Conservation (phyloP, 2,888 invertebrate genomes). For the Iselma pallidipennis region DNA sequence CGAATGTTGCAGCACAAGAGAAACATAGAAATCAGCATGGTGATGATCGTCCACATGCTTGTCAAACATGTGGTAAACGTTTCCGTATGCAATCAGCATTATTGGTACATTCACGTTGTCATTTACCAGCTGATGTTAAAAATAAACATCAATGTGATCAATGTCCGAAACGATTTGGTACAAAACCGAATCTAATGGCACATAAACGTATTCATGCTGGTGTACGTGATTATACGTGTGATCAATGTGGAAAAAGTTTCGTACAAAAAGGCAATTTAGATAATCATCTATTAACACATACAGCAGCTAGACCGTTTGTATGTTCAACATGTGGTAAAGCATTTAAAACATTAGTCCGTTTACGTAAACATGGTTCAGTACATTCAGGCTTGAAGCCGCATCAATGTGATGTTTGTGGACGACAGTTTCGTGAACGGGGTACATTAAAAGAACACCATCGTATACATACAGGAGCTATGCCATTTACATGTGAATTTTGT, state of each 20-base stretch:
- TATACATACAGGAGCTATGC: slow-evolving; percentile 79
- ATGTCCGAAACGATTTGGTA: slow-evolving; percentile 63
- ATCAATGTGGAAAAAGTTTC: slow-evolving; percentile 64
- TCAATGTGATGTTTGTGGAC: slow-evolving; percentile 64
- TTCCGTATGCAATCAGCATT: slow-evolving; percentile 63
- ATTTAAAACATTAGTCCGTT: slow-evolving; percentile 62
- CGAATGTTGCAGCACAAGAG: slow-evolving; percentile 51
- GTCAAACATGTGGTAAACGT: slow-evolving; percentile 61
- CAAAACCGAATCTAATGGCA: slow-evolving; percentile 62
- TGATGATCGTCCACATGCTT: slow-evolving; percentile 59
- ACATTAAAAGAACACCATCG: slow-evolving; percentile 75
- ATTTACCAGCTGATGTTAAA: slow-evolving; percentile 62
- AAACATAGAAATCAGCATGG: slow-evolving; percentile 60
- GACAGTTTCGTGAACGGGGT: slow-evolving; percentile 68
- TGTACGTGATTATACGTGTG: slow-evolving; percentile 61
- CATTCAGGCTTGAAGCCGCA: slow-evolving; percentile 65
- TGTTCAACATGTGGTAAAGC: slow-evolving; percentile 60
- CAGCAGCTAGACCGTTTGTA: slow-evolving; percentile 57
- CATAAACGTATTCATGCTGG: slow-evolving; percentile 63
- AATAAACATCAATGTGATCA: slow-evolving; percentile 64
- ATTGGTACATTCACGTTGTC: slow-evolving; percentile 60
- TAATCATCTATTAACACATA: slow-evolving; percentile 62
- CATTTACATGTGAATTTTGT: slow-evolving; percentile 75
- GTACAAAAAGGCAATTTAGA: slow-evolving; percentile 64
- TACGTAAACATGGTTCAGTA: slow-evolving; percentile 63